phyloP scores from a whole-genome alignment of 2,888 invertebrate species.

The Stenichneumon culpator region DNA sequence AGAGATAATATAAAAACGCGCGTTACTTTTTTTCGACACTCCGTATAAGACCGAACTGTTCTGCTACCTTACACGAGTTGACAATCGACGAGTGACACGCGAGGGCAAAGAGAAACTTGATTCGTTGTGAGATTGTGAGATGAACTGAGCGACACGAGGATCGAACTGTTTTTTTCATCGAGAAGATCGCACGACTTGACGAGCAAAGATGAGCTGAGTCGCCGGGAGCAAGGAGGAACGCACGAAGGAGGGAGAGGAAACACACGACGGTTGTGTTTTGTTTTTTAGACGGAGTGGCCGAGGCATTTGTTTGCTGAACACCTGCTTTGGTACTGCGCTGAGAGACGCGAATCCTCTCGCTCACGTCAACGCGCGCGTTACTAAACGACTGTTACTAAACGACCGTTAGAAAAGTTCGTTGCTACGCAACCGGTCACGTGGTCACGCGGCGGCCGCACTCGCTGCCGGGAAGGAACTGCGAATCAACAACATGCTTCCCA shows the following conservation, averaged over 20 bases:
- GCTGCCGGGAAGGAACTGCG: constrained; percentile 49
- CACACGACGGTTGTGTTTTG: neutral
- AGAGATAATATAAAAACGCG: neutral
- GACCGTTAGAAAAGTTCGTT: constrained; percentile 20
- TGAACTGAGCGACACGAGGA: neutral
- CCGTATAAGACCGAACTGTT: neutral
- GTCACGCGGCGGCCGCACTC: constrained; percentile 51
- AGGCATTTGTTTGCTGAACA: constrained; percentile 11
- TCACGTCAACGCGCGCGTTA: constrained; percentile 55
- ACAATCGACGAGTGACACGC: neutral
- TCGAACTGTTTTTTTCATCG: neutral
- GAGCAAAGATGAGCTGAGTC: constrained; percentile 17
- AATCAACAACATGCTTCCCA: constrained; percentile 70
- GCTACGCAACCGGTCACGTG: constrained; percentile 75
- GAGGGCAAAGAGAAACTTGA: neutral
- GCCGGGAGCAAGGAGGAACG: neutral
- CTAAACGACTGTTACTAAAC: neutral
- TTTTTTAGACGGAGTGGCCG: constrained; percentile 11
- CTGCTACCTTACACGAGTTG: neutral
- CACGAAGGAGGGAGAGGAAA: constrained; percentile 11
- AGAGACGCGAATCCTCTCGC: constrained; percentile 59
- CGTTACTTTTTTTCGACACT: neutral
- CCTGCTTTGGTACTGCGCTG: constrained; percentile 39
- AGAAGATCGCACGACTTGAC: neutral
- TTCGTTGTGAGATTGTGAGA: neutral